Evolutionary conservation across 30 jellyfish, hydroid and myxozoan genomes (phyloP), one percentile per base, ranked within the genome.

Genomic region (Hydractinia symbiolongicarpus): DNA sequence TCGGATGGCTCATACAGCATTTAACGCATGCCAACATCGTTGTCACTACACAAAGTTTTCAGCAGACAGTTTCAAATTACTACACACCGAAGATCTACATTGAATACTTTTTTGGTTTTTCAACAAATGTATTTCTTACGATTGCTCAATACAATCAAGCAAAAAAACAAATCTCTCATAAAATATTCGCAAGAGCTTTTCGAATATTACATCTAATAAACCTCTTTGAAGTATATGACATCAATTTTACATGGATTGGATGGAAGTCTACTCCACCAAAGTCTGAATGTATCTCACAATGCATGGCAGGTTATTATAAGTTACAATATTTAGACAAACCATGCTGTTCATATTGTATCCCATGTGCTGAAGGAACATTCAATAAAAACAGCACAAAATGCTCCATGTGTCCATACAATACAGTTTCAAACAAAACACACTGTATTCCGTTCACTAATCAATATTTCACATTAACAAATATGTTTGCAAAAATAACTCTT

Each of bases 171-270:
- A 30, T 30, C 44, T 30, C 44, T 30, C 44, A 30, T 30, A 30
- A 30, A 30, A 30, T 30, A 30, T 30, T 30, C 44, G 44, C 44
- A 30, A 30, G 44, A 30, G 2, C 44, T 0, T 30, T 30, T 30
- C 44, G 44, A 30, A 30, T 30, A 30, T 30, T 30, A 30, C 1
- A 30, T 2, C 44, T 30, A 30, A 30, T 30, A 30, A 30, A 13
- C 19, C 4, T 51, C 40, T 64, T 64, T 51, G 74, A 64, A 7
- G 40, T 64, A 13, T 7, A n/a, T 64, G 40, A 7, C 19, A 64
- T 51, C 19, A 64, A 13, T 4, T 64, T n/a, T 64, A 64, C 74
- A 64, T 64, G 74, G 74, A 51, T 51, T 13, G 74, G 74, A n/a
- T 64, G 19, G 19, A 44, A 64, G 74, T n/a, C 7, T 7, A 64